Evolutionary conservation across 2,888 invertebrate genomes (phyloP).

Genomic region (Apodemia mormo): DNA sequence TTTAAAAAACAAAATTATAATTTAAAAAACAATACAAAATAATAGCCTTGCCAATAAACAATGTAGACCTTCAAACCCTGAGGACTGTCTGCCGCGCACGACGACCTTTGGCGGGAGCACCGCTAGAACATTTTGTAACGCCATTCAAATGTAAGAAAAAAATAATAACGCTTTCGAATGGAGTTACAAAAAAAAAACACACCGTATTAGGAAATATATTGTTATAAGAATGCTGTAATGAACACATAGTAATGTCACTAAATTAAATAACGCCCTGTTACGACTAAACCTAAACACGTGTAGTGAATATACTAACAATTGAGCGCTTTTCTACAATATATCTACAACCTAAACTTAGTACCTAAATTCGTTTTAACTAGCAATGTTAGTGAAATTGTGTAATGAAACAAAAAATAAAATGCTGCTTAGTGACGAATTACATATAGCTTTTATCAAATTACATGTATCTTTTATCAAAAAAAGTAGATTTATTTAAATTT

Average conservation of each 20-base stretch:
- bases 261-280: neutral
- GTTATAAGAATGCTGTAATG: neutral
- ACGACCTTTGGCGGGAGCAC: constrained; percentile 55
- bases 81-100: constrained; percentile 59
- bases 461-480: neutral
- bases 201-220: neutral
- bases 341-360: no score
- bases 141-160: constrained; percentile 44
- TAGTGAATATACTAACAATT: neutral
- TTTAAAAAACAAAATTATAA: constrained; percentile 24
- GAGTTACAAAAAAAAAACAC: constrained; percentile 26
- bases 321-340: neutral
- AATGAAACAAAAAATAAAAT: constrained; percentile 18
- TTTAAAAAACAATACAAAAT: constrained; percentile 34
- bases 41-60: constrained; percentile 71
- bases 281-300: neutral
- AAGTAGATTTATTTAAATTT: neutral
- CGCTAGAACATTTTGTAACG: constrained; percentile 52
- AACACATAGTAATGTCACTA: constrained; percentile 8
- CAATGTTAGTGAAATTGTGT: neutral
- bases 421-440: constrained; percentile 19
- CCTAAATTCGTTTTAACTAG: neutral
- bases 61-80: constrained; percentile 66
- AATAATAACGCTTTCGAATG: constrained; percentile 23
- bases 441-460: neutral